A percentile compares a stretch with the other conserved stretches of the same genome.
These are phyloP conservation scores for Diorhabda carinulata DNA, from an alignment of 1,140 invertebrate species.

Conservation along the genomic window DNA sequence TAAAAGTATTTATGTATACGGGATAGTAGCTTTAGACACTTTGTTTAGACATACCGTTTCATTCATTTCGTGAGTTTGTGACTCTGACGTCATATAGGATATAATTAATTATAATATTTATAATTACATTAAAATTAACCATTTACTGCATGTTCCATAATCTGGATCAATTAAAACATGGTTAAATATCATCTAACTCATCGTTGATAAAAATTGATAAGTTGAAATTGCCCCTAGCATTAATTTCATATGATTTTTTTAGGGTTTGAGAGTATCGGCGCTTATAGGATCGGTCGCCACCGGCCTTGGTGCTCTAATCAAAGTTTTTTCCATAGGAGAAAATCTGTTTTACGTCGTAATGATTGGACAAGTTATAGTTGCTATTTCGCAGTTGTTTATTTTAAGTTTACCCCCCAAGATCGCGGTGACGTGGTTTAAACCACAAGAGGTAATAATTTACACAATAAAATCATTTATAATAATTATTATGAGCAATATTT, in stretches of 20 bases:
- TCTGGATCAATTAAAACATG: too few relatives aligned
- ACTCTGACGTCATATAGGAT: too few relatives aligned
- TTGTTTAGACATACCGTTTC: too few relatives aligned
- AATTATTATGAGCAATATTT: not conserved
- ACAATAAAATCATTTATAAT: too few relatives aligned
- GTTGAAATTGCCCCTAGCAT: too few relatives aligned
- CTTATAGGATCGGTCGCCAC: slow-evolving; percentile 43
- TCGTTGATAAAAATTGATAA: too few relatives aligned
- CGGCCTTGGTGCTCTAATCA: slow-evolving; percentile 69
- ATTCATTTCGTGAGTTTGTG: too few relatives aligned
- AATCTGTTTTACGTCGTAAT: slow-evolving; percentile 62
- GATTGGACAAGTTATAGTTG: slow-evolving; percentile 66
- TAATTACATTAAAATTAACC: not conserved
- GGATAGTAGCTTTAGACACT: too few relatives aligned
- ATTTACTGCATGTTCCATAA: too few relatives aligned
- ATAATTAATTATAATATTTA: too few relatives aligned
- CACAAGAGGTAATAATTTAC: slow-evolving; percentile 54
- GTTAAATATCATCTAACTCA: too few relatives aligned
- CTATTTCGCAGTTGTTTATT: slow-evolving; percentile 63
- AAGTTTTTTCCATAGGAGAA: slow-evolving; percentile 58
- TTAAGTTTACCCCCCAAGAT: slow-evolving; percentile 68
- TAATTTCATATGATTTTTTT: slow-evolving; percentile 23
- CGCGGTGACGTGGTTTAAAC: slow-evolving; percentile 59
- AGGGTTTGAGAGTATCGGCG: slow-evolving; percentile 45
- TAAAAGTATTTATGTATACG: too few relatives aligned